phyloP scores from a whole-genome alignment of 2,888 invertebrate genomes.

The Bibio marci region DNA sequence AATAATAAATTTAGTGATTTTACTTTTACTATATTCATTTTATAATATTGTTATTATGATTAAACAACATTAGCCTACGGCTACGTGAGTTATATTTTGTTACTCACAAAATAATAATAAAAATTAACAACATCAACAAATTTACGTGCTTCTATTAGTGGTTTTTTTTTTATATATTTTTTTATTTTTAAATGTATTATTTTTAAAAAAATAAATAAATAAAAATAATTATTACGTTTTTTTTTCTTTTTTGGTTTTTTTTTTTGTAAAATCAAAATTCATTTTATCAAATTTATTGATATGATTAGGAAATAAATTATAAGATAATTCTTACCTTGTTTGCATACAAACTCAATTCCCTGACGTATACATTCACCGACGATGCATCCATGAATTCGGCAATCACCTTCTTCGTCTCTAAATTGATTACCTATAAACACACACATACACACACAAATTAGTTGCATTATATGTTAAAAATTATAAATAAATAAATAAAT shows the following conservation, averaged over 20 bases:
- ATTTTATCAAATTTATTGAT: too few relatives aligned
- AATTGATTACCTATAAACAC: slow-evolving; percentile 36
- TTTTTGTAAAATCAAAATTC: not conserved
- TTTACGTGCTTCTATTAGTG: slow-evolving; percentile 4
- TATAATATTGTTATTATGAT: too few relatives aligned
- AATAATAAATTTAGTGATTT: not conserved
- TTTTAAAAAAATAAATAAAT: too few relatives aligned
- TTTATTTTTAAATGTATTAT: too few relatives aligned
- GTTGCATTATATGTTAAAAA: not conserved
- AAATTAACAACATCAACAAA: not conserved
- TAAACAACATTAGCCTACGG: slow-evolving; percentile 4
- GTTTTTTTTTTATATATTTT: not conserved
- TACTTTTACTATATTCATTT: not conserved
- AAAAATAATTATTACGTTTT: too few relatives aligned
- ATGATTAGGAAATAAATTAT: slow-evolving; percentile 5
- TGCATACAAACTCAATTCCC: slow-evolving; percentile 57
- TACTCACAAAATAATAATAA: slow-evolving; percentile 2
- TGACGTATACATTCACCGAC: slow-evolving; percentile 71
- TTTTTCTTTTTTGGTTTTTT: too few relatives aligned
- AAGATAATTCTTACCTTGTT: slow-evolving; percentile 24
- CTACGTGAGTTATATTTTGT: slow-evolving; percentile 1
- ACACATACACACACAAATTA: slow-evolving; percentile 3
- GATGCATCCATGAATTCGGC: slow-evolving; percentile 70
- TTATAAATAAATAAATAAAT: not conserved
- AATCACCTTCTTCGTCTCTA: slow-evolving; percentile 47